These are phyloP conservation scores for Papilio helenus DNA, from an alignment of 1,140 invertebrate genomes.

Conservation along the genomic window DNA sequence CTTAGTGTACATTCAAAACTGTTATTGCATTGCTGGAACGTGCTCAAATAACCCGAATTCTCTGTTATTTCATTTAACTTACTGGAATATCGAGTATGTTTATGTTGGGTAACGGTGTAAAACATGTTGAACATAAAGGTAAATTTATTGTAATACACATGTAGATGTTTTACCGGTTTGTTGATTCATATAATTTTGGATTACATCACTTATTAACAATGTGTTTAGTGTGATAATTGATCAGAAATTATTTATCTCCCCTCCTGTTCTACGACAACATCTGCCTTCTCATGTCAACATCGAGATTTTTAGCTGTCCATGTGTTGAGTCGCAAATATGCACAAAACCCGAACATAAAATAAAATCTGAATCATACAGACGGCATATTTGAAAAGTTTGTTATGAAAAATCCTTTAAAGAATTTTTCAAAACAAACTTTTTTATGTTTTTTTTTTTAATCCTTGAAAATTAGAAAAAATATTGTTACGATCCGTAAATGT, in stretches of 20 bases:
- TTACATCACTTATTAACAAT: neutral
- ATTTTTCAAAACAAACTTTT: no score
- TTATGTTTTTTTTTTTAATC: no score
- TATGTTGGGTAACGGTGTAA: neutral
- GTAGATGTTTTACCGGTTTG: neutral
- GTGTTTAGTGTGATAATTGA: neutral
- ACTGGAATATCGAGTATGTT: conserved; percentile 15
- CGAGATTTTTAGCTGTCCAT: neutral
- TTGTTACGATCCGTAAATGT: neutral
- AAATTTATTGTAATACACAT: neutral
- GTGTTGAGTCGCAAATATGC: no score
- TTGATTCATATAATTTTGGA: neutral
- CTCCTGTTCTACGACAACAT: no score
- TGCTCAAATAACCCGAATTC: conserved; percentile 14
- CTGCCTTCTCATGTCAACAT: no score
- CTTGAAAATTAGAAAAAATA: neutral
- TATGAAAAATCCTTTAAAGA: no score
- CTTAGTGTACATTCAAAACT: conserved; percentile 18
- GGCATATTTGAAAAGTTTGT: no score
- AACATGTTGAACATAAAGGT: neutral
- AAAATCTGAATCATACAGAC: no score
- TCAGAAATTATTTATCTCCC: neutral
- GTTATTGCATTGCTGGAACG: conserved; percentile 18
- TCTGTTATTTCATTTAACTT: conserved; percentile 1
- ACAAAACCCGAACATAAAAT: no score